phyloP scores from a whole-genome alignment of 2,113 vertebrate species.

The Burhinus bistriatus region DNA sequence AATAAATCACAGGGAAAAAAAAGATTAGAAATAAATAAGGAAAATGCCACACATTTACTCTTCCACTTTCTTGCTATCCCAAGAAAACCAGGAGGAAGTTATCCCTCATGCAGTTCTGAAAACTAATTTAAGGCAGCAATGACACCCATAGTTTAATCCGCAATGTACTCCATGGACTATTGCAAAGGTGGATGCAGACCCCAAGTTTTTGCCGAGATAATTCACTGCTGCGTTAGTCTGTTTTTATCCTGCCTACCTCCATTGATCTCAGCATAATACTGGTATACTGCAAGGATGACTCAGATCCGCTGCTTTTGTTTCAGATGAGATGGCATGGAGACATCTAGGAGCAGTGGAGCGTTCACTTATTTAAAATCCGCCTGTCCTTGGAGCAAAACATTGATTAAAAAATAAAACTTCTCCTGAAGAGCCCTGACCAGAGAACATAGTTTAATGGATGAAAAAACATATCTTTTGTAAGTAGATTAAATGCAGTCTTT shows the following conservation, averaged over 20 bases:
- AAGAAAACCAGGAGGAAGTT: background rate
- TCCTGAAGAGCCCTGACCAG: background rate
- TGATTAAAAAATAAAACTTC: background rate
- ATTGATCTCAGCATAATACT: background rate
- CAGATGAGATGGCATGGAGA: background rate
- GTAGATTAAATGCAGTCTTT: background rate
- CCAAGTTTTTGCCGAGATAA: background rate
- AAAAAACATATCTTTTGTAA: background rate
- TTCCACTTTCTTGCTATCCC: background rate
- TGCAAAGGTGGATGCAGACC: background rate
- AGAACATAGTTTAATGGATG: background rate
- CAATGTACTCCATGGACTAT: background rate
- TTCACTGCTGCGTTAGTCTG: background rate
- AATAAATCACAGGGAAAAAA: conserved; percentile 8
- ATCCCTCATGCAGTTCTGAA: background rate
- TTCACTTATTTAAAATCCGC: background rate
- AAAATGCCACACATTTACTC: background rate
- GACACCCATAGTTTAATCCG: background rate
- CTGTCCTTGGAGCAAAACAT: background rate
- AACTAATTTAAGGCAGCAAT: background rate
- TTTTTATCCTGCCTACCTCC: background rate
- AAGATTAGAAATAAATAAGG: conserved; percentile 52
- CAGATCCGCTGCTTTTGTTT: background rate
- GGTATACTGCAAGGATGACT: background rate
- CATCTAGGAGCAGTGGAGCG: background rate